These are phyloP conservation scores for Emydocephalus ijimae DNA, from an alignment of 2,113 vertebrate genomes.

Conservation along the genomic window DNA sequence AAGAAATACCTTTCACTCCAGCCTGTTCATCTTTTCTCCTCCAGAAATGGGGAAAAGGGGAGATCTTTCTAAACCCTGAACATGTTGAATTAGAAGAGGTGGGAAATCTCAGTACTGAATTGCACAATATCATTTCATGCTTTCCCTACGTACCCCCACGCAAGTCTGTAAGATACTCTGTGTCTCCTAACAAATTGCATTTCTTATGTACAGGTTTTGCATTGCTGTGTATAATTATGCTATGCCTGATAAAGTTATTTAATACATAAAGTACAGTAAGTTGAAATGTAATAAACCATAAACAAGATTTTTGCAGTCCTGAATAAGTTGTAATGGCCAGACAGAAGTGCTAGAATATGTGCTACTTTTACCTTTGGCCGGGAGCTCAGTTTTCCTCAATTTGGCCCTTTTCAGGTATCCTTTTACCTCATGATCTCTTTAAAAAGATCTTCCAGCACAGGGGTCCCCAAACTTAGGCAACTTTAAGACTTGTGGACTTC, in stretches of 20 bases:
- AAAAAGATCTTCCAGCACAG: neutral
- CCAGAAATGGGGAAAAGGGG: conserved; percentile 15
- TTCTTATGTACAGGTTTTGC: conserved; percentile 46
- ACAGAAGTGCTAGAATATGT: neutral
- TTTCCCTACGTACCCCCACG: neutral
- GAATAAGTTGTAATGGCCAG: neutral
- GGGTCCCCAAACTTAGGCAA: too few species aligned
- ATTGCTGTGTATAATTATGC: conserved; percentile 53
- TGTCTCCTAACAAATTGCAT: conserved; percentile 49
- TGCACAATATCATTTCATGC: conserved; percentile 1
- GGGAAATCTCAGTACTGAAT: conserved; percentile 30
- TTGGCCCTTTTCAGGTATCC: neutral
- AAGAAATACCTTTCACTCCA: conserved; percentile 41
- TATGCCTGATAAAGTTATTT: conserved; percentile 59
- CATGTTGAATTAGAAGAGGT: conserved; percentile 18
- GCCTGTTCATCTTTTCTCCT: conserved; percentile 34
- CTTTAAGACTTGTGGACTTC: too few species aligned
- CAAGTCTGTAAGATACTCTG: conserved; percentile 27
- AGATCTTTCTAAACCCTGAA: conserved; percentile 20
- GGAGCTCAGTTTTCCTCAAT: neutral
- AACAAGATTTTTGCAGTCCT: conserved; percentile 18
- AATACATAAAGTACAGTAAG: conserved; percentile 42
- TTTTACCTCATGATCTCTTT: neutral
- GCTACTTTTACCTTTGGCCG: neutral
- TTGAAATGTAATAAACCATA: conserved; percentile 32